Base-by-base conservation (phyloP, 2,113 vertebrate species). In the Saccopteryx bilineata region DNA sequence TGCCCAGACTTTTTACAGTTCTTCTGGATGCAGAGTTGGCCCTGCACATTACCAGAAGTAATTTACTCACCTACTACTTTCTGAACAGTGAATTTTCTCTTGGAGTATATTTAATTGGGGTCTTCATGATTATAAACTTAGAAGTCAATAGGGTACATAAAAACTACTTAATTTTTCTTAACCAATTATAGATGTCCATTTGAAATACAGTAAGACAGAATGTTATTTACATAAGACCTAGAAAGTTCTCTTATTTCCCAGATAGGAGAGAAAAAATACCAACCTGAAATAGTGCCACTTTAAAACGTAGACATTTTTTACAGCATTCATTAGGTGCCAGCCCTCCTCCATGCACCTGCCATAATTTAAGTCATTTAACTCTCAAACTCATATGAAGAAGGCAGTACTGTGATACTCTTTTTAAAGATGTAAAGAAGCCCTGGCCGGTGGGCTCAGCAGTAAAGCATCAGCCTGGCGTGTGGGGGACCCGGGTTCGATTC, bases 121-220 rank as follows among this genome's bases (percentile, higher is more conserved):
- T 48, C 12, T 72, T 76, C 5, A 66, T 66, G 15, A 92, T 48
- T 87, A 69, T 68, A 83, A 74, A 87, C 81, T 91, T 69, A 95
- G 33, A 61, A 66, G 56, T 75, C 75, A 58, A 33, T 84, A 19
- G 7, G 68, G 26, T 87, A 60, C 80, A 63, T 68, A 9, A 93
- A 94, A 87, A 33, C 6, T 31, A 24, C 12, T 74, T 48, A 7
- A 46, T 68, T 95, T 79, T 81, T 3, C 18, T 90, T 28, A 69
- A 76, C 9, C 13, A 11, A 19, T 82, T 54, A 71, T 61, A 46
- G 80, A 94, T 69, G 9, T 28, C 13, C 39, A 50, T 81, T 94
- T 88, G 52, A 90, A 60, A 83, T 33, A 68, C 28, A 63, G 18
- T 1, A 52, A 65, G 61, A 60, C 9, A 83, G 65, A 46, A 74